A percentile compares a stretch with the other conserved stretches of the same genome.
Conservation (phyloP, 2,797 vertebrate genomes). For the Hoplostethus atlanticus region DNA sequence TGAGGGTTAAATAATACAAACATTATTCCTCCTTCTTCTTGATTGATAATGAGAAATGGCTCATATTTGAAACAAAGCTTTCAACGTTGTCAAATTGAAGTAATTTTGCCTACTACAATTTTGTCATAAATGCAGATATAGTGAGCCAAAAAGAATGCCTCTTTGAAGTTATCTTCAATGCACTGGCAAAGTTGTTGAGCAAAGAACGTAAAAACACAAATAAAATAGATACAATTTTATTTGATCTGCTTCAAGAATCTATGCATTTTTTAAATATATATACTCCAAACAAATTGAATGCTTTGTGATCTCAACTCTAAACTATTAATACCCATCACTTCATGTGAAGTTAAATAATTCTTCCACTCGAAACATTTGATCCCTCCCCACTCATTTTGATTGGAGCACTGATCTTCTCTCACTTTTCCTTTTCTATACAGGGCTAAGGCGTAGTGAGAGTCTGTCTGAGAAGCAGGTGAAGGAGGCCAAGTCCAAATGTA, state of each 20-base stretch:
- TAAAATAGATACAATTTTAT: neutral
- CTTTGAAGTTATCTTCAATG: constrained; percentile 15
- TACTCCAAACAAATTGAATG: constrained; percentile 19
- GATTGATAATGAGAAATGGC: neutral
- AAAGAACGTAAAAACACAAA: constrained; percentile 26
- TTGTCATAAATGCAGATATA: neutral
- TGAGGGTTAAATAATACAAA: too few relatives aligned
- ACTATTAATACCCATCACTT: constrained; percentile 50
- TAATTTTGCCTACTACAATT: neutral
- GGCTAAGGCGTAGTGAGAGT: constrained; percentile 95
- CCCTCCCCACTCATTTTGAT: neutral
- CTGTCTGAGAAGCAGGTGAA: constrained; percentile 97
- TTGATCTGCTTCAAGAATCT: neutral
- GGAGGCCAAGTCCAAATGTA: constrained; percentile 99
- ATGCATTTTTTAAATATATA: constrained; percentile 8
- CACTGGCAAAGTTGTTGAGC: neutral
- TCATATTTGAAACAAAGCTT: neutral
- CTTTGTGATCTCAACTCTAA: constrained; percentile 35
- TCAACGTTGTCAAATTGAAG: neutral
- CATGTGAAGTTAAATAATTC: constrained; percentile 27
- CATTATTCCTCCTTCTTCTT: too few relatives aligned
- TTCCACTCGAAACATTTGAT: constrained; percentile 29
- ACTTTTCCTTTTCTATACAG: constrained; percentile 74
- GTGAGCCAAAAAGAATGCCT: neutral
- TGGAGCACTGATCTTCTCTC: constrained; percentile 14